Evolutionary conservation across 2,113 vertebrate species (phyloP).

Genomic region (Caretta caretta): DNA sequence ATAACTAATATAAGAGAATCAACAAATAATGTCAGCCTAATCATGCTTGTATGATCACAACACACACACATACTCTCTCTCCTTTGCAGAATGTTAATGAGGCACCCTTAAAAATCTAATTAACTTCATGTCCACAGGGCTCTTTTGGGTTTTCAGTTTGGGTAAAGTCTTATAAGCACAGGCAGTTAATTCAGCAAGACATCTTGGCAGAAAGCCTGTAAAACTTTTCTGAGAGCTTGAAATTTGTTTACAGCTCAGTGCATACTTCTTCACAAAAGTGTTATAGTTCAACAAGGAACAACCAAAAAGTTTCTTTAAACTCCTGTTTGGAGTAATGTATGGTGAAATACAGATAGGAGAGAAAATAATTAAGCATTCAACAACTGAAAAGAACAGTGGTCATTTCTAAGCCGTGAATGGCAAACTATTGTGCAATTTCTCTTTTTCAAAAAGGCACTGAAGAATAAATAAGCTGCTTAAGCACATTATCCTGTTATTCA

Average conservation of each 20-base stretch:
- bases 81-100: not conserved
- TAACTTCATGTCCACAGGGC: not conserved
- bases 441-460: constrained; percentile 49
- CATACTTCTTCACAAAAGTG: constrained; percentile 40
- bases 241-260: constrained; percentile 74
- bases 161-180: constrained; percentile 12
- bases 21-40: not conserved
- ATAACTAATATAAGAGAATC: not conserved
- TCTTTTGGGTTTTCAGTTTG: constrained; percentile 30
- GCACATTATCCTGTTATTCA: constrained; percentile 72
- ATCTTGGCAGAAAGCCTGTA: constrained; percentile 48
- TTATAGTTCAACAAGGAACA: constrained; percentile 65
- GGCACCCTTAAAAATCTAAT: not conserved
- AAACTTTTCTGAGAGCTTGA: constrained; percentile 25
- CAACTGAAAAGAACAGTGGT: constrained; percentile 71
- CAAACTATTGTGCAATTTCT: constrained; percentile 50
- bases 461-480: constrained; percentile 71
- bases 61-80: not conserved
- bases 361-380: constrained; percentile 68
- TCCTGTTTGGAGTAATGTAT: constrained; percentile 44
- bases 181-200: constrained; percentile 57
- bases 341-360: not conserved
- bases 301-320: constrained; percentile 58
- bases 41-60: not conserved
- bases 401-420: constrained; percentile 38